phyloP scores from a whole-genome alignment of 2,113 vertebrate genomes.

The Conger conger region DNA sequence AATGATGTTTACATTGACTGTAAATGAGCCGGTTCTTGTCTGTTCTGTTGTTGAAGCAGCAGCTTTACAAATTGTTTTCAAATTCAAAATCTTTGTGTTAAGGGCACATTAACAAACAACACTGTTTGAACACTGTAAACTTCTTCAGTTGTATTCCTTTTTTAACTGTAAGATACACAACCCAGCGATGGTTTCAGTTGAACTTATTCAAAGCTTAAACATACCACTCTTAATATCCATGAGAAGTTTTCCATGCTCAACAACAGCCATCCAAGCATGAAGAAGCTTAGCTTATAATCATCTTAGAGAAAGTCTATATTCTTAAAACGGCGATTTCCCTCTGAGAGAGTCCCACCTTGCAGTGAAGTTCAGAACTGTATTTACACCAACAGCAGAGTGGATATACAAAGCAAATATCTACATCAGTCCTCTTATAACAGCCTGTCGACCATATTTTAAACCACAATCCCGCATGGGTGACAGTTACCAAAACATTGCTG shows the following conservation, averaged over 20 bases:
- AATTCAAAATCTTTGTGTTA: neutral
- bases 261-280: neutral
- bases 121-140: no score
- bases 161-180: neutral
- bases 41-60: neutral
- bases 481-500: conserved; percentile 17
- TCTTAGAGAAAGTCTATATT: neutral
- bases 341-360: neutral
- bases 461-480: neutral
- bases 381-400: neutral
- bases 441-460: neutral
- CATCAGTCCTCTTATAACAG: neutral
- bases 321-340: neutral
- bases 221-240: no score
- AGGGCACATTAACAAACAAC: neutral
- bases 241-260: no score
- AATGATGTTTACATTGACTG: neutral
- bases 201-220: neutral
- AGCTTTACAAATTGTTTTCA: neutral
- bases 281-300: neutral
- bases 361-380: neutral
- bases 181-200: neutral
- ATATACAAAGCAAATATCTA: neutral
- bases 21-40: neutral
- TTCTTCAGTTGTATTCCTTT: no score